phyloP scores from a whole-genome alignment of 2,113 vertebrate genomes.

The Puma concolor region DNA sequence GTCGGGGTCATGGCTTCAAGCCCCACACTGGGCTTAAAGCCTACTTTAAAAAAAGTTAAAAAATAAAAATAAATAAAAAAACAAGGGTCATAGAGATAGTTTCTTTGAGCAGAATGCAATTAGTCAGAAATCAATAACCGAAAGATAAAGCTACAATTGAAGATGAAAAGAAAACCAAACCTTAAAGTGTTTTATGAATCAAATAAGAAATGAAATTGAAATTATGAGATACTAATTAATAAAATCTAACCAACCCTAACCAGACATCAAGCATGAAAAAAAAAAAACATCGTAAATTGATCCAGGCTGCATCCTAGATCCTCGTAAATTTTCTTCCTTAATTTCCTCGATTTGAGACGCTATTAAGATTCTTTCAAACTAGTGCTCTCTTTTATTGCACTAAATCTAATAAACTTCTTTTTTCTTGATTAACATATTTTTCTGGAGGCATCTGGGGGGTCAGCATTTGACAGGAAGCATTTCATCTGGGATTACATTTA shows the following conservation, averaged over 20 bases:
- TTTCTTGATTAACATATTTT: conserved; percentile 60
- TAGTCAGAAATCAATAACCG: not conserved
- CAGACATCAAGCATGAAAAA: not conserved
- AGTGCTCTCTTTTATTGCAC: not conserved
- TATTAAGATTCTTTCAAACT: conserved; percentile 29
- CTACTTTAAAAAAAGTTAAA: not conserved
- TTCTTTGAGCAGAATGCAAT: not conserved
- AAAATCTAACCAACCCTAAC: not conserved
- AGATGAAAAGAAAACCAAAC: not conserved
- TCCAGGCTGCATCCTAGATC: not conserved
- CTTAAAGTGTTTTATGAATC: not conserved
- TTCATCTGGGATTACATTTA: conserved; percentile 43
- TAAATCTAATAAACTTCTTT: conserved; percentile 50
- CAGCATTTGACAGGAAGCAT: conserved; percentile 13
- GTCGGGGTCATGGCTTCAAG: not conserved
- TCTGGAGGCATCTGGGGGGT: not conserved
- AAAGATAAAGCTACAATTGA: not conserved
- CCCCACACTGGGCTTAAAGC: not conserved
- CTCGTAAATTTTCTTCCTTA: not conserved
- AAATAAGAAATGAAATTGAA: not conserved
- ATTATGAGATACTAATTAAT: not conserved
- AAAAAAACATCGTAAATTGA: not conserved
- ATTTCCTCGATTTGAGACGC: not conserved
- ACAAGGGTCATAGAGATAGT: too few species aligned
- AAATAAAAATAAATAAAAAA: not conserved